A percentile compares a stretch with the other conserved stretches of the same genome.
These are phyloP conservation scores for Hyles euphorbiae DNA, from an alignment of 1,140 invertebrate genomes.

Conservation along the genomic window DNA sequence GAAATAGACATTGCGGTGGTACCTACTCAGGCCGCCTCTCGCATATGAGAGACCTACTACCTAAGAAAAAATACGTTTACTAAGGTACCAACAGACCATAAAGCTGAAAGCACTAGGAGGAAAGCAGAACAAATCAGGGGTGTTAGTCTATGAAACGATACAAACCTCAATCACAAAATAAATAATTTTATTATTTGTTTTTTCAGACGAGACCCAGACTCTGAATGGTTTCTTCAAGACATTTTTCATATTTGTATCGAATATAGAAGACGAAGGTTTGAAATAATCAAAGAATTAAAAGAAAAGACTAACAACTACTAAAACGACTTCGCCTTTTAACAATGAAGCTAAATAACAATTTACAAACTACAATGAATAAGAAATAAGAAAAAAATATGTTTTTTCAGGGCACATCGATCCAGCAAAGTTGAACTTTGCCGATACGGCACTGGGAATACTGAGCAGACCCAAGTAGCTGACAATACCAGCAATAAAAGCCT, in stretches of 20 bases:
- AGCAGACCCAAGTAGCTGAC: constrained; percentile 58
- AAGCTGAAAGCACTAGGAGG: too few species aligned
- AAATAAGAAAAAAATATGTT: too few species aligned
- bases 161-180: too few species aligned
- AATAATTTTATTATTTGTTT: constrained; percentile 12
- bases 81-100: too few species aligned
- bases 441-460: constrained; percentile 61
- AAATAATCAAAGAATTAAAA: neutral
- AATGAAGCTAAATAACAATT: neutral
- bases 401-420: constrained; percentile 53
- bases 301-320: too few species aligned
- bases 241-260: constrained; percentile 67
- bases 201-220: constrained; percentile 61
- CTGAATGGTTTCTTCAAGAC: constrained; percentile 56
- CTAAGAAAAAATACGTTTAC: too few species aligned
- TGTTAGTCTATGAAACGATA: too few species aligned
- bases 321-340: neutral
- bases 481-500: constrained; percentile 58
- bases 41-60: too few species aligned
- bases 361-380: neutral
- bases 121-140: too few species aligned
- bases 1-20: too few species aligned
- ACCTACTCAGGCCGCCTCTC: too few species aligned
- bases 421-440: constrained; percentile 56
- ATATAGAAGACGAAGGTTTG: constrained; percentile 51